Evolutionary conservation across 1,140 invertebrate genomes (phyloP).

Genomic region (Vanessa tameamea): DNA sequence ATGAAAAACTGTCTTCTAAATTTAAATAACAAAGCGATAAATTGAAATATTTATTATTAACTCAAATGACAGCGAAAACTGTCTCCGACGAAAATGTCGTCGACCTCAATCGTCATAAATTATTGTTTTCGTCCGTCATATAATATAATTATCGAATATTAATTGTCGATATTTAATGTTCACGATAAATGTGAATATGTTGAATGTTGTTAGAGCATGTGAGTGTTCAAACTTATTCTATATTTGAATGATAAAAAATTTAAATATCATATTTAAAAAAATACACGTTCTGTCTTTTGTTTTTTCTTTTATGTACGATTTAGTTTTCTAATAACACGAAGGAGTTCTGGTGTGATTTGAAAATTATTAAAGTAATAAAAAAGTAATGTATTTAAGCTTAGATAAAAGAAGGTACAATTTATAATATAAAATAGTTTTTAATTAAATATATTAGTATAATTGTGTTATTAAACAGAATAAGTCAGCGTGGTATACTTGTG

Average conservation of each 20-base stretch:
- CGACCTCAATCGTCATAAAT: conserved; percentile 5
- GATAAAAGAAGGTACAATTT: no score
- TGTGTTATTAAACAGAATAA: background rate
- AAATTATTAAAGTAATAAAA: no score
- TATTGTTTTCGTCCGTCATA: conserved; percentile 1
- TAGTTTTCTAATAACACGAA: no score
- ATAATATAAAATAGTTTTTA: no score
- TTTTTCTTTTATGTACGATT: no score
- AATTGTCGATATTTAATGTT: conserved; percentile 5
- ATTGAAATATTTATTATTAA: background rate
- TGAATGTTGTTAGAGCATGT: conserved; percentile 14
- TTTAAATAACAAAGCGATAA: background rate
- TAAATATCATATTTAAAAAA: no score
- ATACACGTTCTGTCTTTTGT: no score
- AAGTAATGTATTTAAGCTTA: no score
- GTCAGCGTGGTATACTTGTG: background rate
- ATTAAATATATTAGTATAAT: no score
- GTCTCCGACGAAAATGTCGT: conserved; percentile 11
- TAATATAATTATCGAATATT: conserved; percentile 10
- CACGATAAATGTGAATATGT: background rate
- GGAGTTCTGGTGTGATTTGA: no score
- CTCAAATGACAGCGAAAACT: background rate
- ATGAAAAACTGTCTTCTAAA: background rate
- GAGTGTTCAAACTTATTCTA: background rate
- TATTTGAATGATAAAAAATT: background rate